These are phyloP conservation scores for Alcedo atthis DNA, from an alignment of 2,797 vertebrate species.

Conservation along the genomic window DNA sequence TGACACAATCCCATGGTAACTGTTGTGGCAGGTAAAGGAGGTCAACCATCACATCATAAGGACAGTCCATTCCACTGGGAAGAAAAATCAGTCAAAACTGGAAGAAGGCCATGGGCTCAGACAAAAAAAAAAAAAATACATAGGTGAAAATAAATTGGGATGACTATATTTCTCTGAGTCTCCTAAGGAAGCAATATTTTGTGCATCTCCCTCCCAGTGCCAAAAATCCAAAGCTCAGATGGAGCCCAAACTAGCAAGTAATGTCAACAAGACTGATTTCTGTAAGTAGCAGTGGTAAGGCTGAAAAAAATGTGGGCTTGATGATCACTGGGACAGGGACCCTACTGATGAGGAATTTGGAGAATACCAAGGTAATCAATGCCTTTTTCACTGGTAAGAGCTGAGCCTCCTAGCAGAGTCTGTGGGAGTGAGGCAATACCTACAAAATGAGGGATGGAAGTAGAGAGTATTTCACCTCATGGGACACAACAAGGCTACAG, in stretches of 20 bases:
- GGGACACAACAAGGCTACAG: not conserved
- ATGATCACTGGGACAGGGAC: accelerated
- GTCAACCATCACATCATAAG: accelerated
- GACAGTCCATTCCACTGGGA: not conserved
- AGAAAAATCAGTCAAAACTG: not conserved
- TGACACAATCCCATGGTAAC: not conserved
- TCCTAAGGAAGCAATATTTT: not conserved
- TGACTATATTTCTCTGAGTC: not conserved
- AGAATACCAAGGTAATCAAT: not conserved
- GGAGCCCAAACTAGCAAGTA: not conserved
- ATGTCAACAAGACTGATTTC: not conserved
- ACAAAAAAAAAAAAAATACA: not conserved
- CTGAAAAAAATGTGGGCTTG: not conserved
- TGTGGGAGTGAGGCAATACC: not conserved
- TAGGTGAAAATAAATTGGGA: not conserved
- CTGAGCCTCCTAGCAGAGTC: not conserved
- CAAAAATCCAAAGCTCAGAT: not conserved
- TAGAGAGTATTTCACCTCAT: not conserved
- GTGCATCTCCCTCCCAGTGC: not conserved
- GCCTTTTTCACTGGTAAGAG: not conserved
- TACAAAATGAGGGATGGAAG: not conserved
- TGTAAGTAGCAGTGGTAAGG: not conserved
- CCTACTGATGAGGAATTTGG: not conserved
- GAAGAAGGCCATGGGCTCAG: accelerated
- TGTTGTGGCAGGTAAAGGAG: not conserved